phyloP scores from a whole-genome alignment of 1,140 invertebrate genomes.

The Drosophila lowei region DNA sequence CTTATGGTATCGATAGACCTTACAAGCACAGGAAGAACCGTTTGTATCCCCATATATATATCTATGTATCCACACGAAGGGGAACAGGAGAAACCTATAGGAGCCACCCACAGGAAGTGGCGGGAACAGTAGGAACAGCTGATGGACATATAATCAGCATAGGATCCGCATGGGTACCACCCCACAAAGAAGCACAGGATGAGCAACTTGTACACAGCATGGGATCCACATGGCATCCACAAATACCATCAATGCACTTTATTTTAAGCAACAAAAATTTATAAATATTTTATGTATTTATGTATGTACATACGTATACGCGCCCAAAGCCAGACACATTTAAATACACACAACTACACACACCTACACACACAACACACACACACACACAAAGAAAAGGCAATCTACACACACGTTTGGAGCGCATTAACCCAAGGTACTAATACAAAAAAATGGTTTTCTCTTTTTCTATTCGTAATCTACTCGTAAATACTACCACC shows the following conservation, averaged over 20 bases:
- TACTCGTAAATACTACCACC: conserved; percentile 4
- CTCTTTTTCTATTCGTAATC: neutral
- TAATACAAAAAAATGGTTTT: conserved; percentile 23
- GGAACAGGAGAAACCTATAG: no score
- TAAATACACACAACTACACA: neutral
- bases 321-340: neutral
- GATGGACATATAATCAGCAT: no score
- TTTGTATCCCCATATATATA: no score
- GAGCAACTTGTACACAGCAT: neutral
- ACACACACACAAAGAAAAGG: conserved; percentile 15
- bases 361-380: conserved; percentile 9
- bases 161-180: neutral
- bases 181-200: neutral
- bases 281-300: neutral
- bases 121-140: no score
- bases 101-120: no score
- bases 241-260: neutral
- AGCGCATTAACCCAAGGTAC: conserved; percentile 48
- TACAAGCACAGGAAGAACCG: no score
- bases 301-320: neutral
- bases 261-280: no score
- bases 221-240: neutral
- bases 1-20: no score
- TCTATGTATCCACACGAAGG: no score
- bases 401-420: conserved; percentile 17